A percentile compares a stretch with the other conserved stretches of the same genome.
Evolutionary conservation across 2,888 invertebrate species (phyloP).

Genomic region (Allolobophora icterica): DNA sequence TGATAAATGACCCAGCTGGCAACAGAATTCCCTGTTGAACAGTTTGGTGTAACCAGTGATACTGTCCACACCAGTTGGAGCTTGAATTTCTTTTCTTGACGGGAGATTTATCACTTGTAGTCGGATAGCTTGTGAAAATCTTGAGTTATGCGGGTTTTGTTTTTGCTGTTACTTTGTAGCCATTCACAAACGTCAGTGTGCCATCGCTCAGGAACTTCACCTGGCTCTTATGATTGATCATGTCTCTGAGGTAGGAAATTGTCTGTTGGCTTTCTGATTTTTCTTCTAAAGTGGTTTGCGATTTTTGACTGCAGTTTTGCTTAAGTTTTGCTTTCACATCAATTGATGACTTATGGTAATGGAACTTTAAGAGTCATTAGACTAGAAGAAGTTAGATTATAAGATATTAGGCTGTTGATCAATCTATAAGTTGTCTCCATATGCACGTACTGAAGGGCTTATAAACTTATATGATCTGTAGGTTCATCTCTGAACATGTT

Average conservation of each 20-base stretch:
- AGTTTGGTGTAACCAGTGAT: background rate
- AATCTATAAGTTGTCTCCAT: background rate
- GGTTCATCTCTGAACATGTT: background rate
- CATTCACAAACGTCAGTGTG: conserved; percentile 51
- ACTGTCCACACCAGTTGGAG: background rate
- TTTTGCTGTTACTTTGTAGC: conserved; percentile 48
- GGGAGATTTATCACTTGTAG: background rate
- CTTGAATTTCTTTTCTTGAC: background rate
- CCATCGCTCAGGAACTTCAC: conserved; percentile 55
- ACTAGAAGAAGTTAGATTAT: background rate
- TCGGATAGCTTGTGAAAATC: background rate
- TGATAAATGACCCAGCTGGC: background rate
- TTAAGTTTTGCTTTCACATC: background rate
- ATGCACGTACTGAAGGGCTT: background rate
- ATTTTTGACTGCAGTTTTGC: background rate
- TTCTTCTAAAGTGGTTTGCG: background rate
- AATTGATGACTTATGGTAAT: background rate
- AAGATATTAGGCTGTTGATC: background rate
- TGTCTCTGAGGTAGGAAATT: conserved; percentile 54
- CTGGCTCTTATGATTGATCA: conserved; percentile 58
- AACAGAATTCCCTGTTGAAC: background rate
- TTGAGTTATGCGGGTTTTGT: background rate
- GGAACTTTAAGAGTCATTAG: background rate
- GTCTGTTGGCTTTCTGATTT: background rate
- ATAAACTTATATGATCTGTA: background rate